A percentile compares a stretch with the other conserved stretches of the same genome.
Evolutionary conservation across 2,113 vertebrate genomes (phyloP).

Genomic region (Chloropsis cyanopogon): DNA sequence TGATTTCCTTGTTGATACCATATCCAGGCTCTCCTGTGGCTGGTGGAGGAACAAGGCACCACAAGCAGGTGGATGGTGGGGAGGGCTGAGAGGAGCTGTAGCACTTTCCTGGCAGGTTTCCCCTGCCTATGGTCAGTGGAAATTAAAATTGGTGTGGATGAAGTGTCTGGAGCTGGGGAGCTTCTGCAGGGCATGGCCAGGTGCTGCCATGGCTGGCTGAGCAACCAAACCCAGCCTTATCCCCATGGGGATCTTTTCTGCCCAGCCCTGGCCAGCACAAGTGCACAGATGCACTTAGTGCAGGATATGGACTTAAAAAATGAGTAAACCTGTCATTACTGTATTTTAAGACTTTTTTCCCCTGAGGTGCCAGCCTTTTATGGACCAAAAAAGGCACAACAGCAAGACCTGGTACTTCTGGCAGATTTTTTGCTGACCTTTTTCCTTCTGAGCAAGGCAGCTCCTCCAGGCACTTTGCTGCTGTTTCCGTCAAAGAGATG

Average conservation of each 20-base stretch:
- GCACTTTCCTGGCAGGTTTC: neutral
- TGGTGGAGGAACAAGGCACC: neutral
- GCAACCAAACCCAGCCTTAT: neutral
- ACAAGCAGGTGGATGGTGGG: neutral
- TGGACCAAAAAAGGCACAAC: neutral
- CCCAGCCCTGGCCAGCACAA: neutral
- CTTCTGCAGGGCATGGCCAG: neutral
- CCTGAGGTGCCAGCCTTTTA: neutral
- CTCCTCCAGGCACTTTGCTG: neutral
- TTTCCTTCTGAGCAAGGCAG: neutral
- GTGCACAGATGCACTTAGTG: neutral
- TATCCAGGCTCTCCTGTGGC: neutral
- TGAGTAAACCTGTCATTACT: neutral
- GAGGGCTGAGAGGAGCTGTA: neutral
- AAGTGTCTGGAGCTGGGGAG: neutral
- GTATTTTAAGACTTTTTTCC: neutral
- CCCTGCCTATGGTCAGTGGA: neutral
- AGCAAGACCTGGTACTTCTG: neutral
- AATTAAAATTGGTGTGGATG: neutral
- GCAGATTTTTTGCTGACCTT: neutral
- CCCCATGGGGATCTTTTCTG: neutral
- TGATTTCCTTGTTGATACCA: neutral
- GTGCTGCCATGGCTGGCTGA: neutral
- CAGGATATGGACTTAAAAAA: neutral
- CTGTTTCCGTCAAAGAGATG: neutral